phyloP scores from a whole-genome alignment of 2,797 vertebrate species.

The Galagoides demidoff region DNA sequence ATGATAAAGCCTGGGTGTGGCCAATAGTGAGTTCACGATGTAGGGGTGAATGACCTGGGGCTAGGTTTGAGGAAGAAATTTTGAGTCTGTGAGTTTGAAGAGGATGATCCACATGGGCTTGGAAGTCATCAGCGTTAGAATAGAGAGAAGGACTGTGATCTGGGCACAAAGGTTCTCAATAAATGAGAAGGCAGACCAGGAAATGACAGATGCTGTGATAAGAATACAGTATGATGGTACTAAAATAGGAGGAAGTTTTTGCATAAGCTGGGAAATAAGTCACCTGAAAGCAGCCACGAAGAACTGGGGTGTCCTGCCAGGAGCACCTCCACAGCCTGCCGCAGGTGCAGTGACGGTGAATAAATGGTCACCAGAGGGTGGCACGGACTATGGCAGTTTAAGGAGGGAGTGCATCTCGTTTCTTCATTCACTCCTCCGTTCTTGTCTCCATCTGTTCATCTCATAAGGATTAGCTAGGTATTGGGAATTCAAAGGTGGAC shows the following conservation, averaged over 20 bases:
- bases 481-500: slow-evolving; percentile 1
- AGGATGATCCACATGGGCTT: background rate
- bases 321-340: background rate
- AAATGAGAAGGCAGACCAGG: background rate
- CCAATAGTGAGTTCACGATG: background rate
- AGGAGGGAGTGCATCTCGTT: background rate
- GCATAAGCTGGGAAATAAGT: background rate
- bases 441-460: background rate
- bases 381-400: background rate
- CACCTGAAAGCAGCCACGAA: background rate
- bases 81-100: background rate
- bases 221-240: background rate
- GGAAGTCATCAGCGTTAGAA: background rate
- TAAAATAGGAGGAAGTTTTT: background rate
- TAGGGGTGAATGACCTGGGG: background rate
- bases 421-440: background rate
- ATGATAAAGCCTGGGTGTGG: background rate
- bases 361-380: slow-evolving; percentile 28
- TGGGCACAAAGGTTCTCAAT: background rate
- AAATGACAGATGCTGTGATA: background rate
- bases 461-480: background rate
- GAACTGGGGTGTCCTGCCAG: background rate
- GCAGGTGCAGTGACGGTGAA: background rate
- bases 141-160: background rate
- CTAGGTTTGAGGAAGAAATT: background rate